Conservation (phyloP, 2,888 invertebrate genomes). For the Geotrupes spiniger region DNA sequence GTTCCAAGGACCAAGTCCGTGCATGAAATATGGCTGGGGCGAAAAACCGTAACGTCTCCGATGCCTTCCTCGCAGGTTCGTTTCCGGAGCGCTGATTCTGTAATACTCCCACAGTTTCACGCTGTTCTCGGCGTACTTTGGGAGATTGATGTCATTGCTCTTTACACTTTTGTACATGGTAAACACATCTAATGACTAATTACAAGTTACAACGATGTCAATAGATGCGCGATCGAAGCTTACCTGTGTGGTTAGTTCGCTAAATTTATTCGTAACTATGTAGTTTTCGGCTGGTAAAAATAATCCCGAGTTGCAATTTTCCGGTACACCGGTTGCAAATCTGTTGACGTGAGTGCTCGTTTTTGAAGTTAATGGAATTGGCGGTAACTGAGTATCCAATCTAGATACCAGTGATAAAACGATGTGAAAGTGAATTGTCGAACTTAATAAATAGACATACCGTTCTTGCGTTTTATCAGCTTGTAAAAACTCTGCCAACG, state of each 20-base stretch:
- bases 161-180: constrained; percentile 19
- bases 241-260: constrained; percentile 24
- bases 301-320: constrained; percentile 51
- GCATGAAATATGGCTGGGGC: constrained; percentile 51
- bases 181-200: constrained; percentile 27
- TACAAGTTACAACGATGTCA: not conserved
- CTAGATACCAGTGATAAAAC: constrained; percentile 2
- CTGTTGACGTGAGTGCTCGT: constrained; percentile 61
- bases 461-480: constrained; percentile 31
- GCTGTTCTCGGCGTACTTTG: constrained; percentile 37
- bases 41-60: constrained; percentile 51
- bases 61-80: constrained; percentile 34
- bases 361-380: constrained; percentile 54
- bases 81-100: constrained; percentile 25
- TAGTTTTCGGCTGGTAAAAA: constrained; percentile 45
- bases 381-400: constrained; percentile 6
- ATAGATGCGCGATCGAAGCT: no score
- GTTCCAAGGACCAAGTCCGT: constrained; percentile 54
- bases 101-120: constrained; percentile 43
- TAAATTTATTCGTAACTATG: constrained; percentile 24
- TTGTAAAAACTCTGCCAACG: constrained; percentile 42
- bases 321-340: constrained; percentile 51
- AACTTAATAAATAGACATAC: no score
- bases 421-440: no score
- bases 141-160: constrained; percentile 16